These are phyloP conservation scores for Sphaeridia pumilis DNA, from an alignment of 2,888 invertebrate genomes.

Conservation along the genomic window DNA sequence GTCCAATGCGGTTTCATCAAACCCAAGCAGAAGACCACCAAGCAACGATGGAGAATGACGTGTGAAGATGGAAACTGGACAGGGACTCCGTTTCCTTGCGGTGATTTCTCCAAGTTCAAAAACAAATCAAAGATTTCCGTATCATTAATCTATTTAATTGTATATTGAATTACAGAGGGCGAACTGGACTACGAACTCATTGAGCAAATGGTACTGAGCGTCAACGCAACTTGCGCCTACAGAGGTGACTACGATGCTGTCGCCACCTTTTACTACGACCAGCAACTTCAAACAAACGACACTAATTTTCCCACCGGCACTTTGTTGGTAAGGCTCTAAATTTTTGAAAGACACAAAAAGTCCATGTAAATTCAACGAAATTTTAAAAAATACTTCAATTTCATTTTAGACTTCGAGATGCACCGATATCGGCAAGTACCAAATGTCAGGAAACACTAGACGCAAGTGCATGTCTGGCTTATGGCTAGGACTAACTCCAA, in stretches of 20 bases:
- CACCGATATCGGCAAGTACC: conserved; percentile 73
- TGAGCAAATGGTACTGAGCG: conserved; percentile 19
- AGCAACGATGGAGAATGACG: conserved; percentile 70
- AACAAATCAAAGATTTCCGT: too few species aligned
- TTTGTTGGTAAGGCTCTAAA: conserved; percentile 46
- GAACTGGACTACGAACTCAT: conserved; percentile 11
- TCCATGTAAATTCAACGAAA: neutral
- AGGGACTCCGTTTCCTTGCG: conserved; percentile 62
- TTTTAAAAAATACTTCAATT: neutral
- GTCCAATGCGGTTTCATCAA: conserved; percentile 51
- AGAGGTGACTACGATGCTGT: conserved; percentile 66
- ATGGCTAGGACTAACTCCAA: conserved; percentile 67
- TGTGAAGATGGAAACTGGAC: conserved; percentile 78
- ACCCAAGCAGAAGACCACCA: conserved; percentile 16
- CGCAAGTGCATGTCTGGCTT: conserved; percentile 63
- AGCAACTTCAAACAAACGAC: conserved; percentile 59
- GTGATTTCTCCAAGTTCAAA: neutral
- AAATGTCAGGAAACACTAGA: conserved; percentile 61
- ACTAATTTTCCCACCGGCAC: conserved; percentile 68
- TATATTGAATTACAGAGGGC: neutral
- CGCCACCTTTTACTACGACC: conserved; percentile 67
- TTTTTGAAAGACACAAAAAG: neutral
- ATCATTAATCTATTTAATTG: too few species aligned
- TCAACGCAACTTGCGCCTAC: conserved; percentile 52
- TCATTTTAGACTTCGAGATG: conserved; percentile 50